These are phyloP conservation scores for Drosophila paulistorum DNA, from an alignment of 1,140 invertebrate genomes.

Conservation along the genomic window DNA sequence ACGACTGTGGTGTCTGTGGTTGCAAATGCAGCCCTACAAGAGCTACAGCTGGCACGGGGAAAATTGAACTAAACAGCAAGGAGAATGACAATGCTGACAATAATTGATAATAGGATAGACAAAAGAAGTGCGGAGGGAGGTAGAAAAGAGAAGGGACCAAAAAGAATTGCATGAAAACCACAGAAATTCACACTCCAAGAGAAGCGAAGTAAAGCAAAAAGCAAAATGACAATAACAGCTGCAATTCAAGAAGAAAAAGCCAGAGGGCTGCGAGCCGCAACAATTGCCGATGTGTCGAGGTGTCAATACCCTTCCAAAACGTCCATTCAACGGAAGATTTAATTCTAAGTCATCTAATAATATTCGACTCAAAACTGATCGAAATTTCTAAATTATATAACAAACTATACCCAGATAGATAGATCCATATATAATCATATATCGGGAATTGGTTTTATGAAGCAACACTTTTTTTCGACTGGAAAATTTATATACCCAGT, in stretches of 20 bases:
- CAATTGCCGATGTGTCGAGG: not conserved
- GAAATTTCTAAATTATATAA: not conserved
- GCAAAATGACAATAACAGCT: slow-evolving; percentile 81
- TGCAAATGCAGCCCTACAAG: slow-evolving; percentile 51
- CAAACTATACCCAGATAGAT: not conserved
- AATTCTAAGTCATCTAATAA: too few relatives aligned
- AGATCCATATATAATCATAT: too few relatives aligned
- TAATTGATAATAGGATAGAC: slow-evolving; percentile 35
- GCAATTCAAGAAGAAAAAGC: slow-evolving; percentile 46
- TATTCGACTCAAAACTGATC: too few relatives aligned
- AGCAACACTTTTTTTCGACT: not conserved
- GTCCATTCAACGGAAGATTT: too few relatives aligned
- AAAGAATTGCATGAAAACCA: slow-evolving; percentile 64
- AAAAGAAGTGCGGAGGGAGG: slow-evolving; percentile 2
- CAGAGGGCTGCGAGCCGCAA: not conserved
- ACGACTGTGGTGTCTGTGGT: slow-evolving; percentile 50
- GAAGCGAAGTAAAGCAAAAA: slow-evolving; percentile 58
- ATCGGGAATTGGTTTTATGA: not conserved
- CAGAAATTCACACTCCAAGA: slow-evolving; percentile 65
- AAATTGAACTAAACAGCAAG: slow-evolving; percentile 27
- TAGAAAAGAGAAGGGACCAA: slow-evolving; percentile 1
- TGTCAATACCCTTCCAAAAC: not conserved
- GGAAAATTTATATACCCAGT: not conserved
- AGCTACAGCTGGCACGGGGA: slow-evolving; percentile 5
- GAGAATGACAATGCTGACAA: slow-evolving; percentile 54